Evolutionary conservation across 2,797 vertebrate species (phyloP).

Genomic region (Apogon hyalosoma): DNA sequence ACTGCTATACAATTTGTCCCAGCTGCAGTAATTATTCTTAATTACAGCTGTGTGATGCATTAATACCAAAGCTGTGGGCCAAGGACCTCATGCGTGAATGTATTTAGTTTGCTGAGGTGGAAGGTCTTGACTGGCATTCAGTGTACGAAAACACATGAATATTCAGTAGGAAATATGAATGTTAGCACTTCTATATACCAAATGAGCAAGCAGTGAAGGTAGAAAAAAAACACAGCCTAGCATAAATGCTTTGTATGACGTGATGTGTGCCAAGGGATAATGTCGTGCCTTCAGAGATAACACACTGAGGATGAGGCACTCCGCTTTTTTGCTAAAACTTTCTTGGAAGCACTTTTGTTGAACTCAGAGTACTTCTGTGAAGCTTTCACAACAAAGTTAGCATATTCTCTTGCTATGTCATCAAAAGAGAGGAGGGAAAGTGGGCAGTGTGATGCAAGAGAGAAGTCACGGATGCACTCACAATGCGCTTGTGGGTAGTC

Average conservation of each 20-base stretch:
- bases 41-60: conserved; percentile 59
- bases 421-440: conserved; percentile 44
- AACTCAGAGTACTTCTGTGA: conserved; percentile 47
- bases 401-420: conserved; percentile 49
- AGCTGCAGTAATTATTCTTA: conserved; percentile 69
- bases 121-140: conserved; percentile 41
- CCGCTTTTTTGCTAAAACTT: conserved; percentile 54
- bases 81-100: conserved; percentile 9
- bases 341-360: conserved; percentile 63
- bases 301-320: conserved; percentile 35
- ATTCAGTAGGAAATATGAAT: conserved; percentile 58
- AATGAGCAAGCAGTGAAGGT: conserved; percentile 30
- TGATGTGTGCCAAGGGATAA: conserved; percentile 51
- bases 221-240: conserved; percentile 2
- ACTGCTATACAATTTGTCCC: conserved; percentile 48
- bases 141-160: conserved; percentile 55
- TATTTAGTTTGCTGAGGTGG: conserved; percentile 1
- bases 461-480: conserved; percentile 8
- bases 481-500: conserved; percentile 21
- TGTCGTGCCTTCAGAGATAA: conserved; percentile 44
- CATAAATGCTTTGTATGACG: conserved; percentile 55
- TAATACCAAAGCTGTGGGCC: conserved; percentile 50
- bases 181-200: conserved; percentile 37
- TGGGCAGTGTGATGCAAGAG: conserved; percentile 45
- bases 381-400: conserved; percentile 44